Evolutionary conservation across 2,797 vertebrate species (phyloP).

Genomic region (Leptoclinus maculatus): DNA sequence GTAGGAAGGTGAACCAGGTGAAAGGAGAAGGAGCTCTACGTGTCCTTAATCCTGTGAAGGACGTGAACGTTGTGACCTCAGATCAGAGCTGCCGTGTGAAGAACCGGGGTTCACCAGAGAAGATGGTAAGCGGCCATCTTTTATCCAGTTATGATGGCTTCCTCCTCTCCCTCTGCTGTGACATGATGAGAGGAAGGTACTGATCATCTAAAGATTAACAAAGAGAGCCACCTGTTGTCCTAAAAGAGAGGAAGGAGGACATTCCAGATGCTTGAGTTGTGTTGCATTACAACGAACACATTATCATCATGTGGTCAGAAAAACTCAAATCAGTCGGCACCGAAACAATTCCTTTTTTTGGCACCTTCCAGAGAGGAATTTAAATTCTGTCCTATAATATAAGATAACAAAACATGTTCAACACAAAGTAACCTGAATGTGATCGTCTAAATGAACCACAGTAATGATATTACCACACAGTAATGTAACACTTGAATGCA

Average conservation of each 20-base stretch:
- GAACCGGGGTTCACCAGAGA: not conserved
- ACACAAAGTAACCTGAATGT: not conserved
- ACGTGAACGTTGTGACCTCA: slow-evolving; percentile 7
- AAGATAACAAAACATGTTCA: not conserved
- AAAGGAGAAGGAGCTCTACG: slow-evolving; percentile 48
- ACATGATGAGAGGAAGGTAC: slow-evolving; percentile 3
- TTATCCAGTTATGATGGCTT: slow-evolving; percentile 17
- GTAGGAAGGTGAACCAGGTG: slow-evolving; percentile 50
- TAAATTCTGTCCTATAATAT: not conserved
- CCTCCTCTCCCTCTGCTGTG: slow-evolving; percentile 10
- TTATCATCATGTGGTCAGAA: not conserved
- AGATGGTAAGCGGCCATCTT: slow-evolving; percentile 21
- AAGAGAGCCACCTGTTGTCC: slow-evolving; percentile 10
- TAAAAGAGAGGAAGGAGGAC: not conserved
- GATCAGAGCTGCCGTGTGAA: not conserved
- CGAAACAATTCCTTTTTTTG: not conserved
- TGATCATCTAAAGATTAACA: not conserved
- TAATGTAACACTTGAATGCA: not conserved
- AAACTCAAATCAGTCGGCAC: not conserved
- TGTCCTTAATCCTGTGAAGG: slow-evolving; percentile 19
- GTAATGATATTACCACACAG: not conserved
- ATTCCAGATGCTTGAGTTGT: not conserved
- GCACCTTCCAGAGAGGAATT: not conserved
- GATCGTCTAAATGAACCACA: not conserved
- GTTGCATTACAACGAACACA: not conserved